Evolutionary conservation across 2,888 invertebrate genomes (phyloP), one percentile per base, ranked within the genome.

Genomic region (Amiota mariae): DNA sequence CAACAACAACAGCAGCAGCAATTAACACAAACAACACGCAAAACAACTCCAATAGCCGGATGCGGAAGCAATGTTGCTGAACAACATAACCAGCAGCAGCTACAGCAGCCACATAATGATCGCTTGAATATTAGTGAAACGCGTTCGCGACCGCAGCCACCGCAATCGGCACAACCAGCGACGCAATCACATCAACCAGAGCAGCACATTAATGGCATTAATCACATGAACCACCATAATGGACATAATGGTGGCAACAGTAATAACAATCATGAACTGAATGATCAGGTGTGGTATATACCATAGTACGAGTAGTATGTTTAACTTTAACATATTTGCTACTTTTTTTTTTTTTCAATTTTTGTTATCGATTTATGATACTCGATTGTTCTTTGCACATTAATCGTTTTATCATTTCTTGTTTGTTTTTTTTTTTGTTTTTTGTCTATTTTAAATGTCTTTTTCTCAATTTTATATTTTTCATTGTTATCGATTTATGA

Each of bases 21-120:
- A 11, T 76, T 77, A 75, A n/a, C 57, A 75, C 72, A 77, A 76
- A 66, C 75, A 75, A 59, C 76, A 75, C 66, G 71, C 73, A 24
- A 73, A 68, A 79, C 81, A 77, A 80, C 83, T 75, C 79, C 80
- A 18, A 66, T 78, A 49, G 71, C 76, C 59, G 81, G 78, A 76
- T 85, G 77, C 76, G 81, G 73, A 63, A 63, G 77, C 51, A 78
- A 80, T 51, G 78, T 75, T 59, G 76, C 70, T 8, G 77, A 76
- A 12, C 79, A 77, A 13, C 80, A 78, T 13, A 77, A 72, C n/a
- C 78, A 77, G 12, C 77, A 77, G 68, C 72, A 64, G 80, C 78
- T 9, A 18, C 36, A 36, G 36, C 36, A 36, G 6, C 36, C 8
- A 36, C 36, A 75, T 36, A 36, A 36, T 54, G 54, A 54, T 12